Conservation (phyloP, 2,797 vertebrate species). For the Cryptoblepharus egeriae region DNA sequence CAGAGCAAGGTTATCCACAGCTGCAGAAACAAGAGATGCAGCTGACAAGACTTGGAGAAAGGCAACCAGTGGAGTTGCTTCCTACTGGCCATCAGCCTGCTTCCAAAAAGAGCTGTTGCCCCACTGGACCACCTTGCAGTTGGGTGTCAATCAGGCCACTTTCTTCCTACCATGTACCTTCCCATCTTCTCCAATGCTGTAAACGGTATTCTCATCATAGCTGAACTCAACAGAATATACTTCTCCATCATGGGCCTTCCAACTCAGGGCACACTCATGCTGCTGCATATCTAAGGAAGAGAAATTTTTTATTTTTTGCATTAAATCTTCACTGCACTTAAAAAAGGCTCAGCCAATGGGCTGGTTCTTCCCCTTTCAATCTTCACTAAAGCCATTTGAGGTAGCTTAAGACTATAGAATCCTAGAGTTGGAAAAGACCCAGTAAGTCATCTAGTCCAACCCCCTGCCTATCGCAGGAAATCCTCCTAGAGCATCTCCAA, state of each 20-base stretch:
- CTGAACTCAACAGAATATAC: conserved; percentile 99
- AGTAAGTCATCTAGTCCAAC: too few relatives aligned
- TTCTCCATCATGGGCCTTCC: conserved; percentile 92
- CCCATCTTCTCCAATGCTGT: conserved; percentile 94
- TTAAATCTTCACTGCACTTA: fast-evolving
- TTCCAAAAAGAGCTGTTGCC: neutral
- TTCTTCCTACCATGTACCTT: conserved; percentile 80
- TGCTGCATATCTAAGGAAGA: conserved; percentile 91
- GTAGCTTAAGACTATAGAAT: neutral
- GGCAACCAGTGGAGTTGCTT: too few relatives aligned
- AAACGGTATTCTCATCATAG: conserved; percentile 95
- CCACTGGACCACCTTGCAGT: neutral
- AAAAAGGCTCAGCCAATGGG: neutral
- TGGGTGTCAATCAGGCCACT: neutral
- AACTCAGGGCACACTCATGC: conserved; percentile 95
- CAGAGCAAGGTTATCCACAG: neutral
- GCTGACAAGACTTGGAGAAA: neutral
- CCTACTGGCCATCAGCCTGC: neutral
- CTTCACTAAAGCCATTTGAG: neutral
- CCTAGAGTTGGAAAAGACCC: too few relatives aligned
- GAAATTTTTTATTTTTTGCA: conserved; percentile 2
- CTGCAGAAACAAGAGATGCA: neutral
- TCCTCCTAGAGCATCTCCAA: too few relatives aligned
- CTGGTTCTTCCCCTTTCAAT: neutral
- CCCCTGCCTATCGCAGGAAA: too few relatives aligned